A percentile compares a stretch with the other conserved stretches of the same genome.
Evolutionary conservation across 2,113 vertebrate genomes (phyloP).

Genomic region (Xyrauchen texanus): DNA sequence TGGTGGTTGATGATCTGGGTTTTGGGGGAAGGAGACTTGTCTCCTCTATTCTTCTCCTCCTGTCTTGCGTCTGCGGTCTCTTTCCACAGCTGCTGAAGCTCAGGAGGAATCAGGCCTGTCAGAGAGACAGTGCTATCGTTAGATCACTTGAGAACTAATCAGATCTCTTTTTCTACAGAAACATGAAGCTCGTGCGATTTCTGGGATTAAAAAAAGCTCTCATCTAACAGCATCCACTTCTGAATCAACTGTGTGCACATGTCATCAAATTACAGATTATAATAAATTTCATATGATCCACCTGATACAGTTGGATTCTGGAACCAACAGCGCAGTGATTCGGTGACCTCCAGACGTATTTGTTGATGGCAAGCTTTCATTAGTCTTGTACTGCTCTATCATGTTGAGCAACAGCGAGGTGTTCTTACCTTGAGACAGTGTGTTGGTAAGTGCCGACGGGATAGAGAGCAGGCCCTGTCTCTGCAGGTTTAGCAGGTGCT

Average conservation of each 20-base stretch:
- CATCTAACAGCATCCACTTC: not conserved
- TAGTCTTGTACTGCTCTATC: too few relatives aligned
- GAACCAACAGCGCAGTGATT: not conserved
- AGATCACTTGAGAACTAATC: not conserved
- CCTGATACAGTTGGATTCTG: too few relatives aligned
- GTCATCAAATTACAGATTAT: too few relatives aligned
- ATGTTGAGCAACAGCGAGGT: not conserved
- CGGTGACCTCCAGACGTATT: not conserved
- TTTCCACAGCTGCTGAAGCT: slow-evolving; percentile 86
- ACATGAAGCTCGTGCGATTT: too few relatives aligned
- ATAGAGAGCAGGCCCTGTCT: slow-evolving; percentile 92
- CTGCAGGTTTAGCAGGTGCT: slow-evolving; percentile 95
- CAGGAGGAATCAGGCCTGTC: slow-evolving; percentile 79
- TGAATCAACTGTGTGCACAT: not conserved
- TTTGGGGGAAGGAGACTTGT: slow-evolving; percentile 60
- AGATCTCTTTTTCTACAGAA: not conserved
- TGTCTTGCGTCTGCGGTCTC: slow-evolving; percentile 67
- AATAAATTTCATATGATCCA: too few relatives aligned
- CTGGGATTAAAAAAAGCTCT: too few relatives aligned
- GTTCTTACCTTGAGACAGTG: slow-evolving; percentile 80
- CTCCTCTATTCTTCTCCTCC: slow-evolving; percentile 49
- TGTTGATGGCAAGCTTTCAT: not conserved
- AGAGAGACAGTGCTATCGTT: not conserved
- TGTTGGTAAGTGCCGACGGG: slow-evolving; percentile 76
- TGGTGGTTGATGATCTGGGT: slow-evolving; percentile 61